Conservation (phyloP, 64 coral and sea anemone genomes). For the Anthopleura sola region DNA sequence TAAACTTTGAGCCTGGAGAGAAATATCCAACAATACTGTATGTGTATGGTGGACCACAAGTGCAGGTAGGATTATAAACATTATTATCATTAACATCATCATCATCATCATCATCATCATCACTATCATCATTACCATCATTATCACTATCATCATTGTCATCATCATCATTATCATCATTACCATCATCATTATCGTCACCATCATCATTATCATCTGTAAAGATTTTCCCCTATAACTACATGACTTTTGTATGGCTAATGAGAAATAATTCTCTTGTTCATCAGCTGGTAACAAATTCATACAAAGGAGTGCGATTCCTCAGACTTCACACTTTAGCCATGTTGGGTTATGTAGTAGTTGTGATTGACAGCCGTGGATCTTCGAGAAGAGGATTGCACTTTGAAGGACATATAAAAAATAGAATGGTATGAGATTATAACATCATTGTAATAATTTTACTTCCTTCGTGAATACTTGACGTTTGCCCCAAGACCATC, state of each 20-base stretch:
- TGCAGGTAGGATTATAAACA: constrained; percentile 38
- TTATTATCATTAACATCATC: not conserved
- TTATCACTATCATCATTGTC: too few relatives aligned
- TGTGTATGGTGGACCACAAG: constrained; percentile 87
- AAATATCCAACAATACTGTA: constrained; percentile 85
- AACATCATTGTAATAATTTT: too few relatives aligned
- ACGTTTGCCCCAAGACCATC: too few relatives aligned
- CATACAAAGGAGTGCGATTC: constrained; percentile 86
- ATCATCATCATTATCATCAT: too few relatives aligned
- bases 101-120: not conserved
- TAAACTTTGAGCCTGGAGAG: constrained; percentile 58
- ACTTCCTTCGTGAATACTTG: too few relatives aligned
- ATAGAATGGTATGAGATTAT: constrained; percentile 56
- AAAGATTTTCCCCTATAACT: not conserved
- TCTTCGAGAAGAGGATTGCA: constrained; percentile 80
- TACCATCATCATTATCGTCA: too few relatives aligned
- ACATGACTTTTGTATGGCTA: too few relatives aligned
- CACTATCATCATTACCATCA: not conserved
- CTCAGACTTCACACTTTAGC: constrained; percentile 89
- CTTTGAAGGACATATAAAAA: constrained; percentile 83
- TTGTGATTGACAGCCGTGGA: constrained; percentile 78
- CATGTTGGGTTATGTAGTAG: constrained; percentile 91
- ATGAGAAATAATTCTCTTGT: not conserved
- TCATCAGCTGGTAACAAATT: constrained; percentile 78
- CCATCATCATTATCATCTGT: too few relatives aligned